Base-by-base conservation (phyloP, 1,140 invertebrate genomes). In the Meloidogyne floridensis region DNA sequence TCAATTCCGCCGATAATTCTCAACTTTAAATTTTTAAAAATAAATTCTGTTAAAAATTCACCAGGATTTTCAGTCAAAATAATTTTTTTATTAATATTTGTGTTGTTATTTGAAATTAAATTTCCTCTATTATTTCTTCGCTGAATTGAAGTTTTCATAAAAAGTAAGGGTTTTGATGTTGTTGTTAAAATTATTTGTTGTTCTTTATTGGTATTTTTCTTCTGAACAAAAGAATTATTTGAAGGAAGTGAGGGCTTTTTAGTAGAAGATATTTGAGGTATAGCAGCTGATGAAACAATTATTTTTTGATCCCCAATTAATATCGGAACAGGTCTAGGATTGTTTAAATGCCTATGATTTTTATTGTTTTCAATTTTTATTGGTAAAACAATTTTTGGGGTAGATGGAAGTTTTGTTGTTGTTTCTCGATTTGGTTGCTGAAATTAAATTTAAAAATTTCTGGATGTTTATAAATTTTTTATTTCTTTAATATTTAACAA, bases 71-170 rank as follows among this genome's bases (percentile, higher is more conserved):
- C 59, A n/a, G 59, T 65, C 6, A 65, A 65, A 65, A 65, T 65
- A 65, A 65, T 15, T 65, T 65, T 65, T n/a, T 65, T 65, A 59
- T 59, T 59, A 65, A n/a, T 18, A 65, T n/a, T 65, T 65, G 59
- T 65, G n/a, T 65, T 65, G n/a, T 59, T 59, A 59, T 65, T 65
- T 59, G 3, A 59, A 59, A 59, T 59, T 65, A 65, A 65, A 65
- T n/a, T 65, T n/a, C 13, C 11, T 59, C 56, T 59, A 59, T 65
- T 18, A 65, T n/a, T 65, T 65, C n/a, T 65, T 65, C 59, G n/a
- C n/a, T 65, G 59, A 65, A 65, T 65, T n/a, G n/a, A 65, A 65
- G 59, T 65, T 65, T 65, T 65, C 59, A 65, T 65, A 65, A n/a
- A 65, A 65, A 65, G 15, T 65, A 65, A 65, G 7, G 59, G 59